phyloP scores from a whole-genome alignment of 2,888 invertebrate species.

The Lasioglossum zephyrum region DNA sequence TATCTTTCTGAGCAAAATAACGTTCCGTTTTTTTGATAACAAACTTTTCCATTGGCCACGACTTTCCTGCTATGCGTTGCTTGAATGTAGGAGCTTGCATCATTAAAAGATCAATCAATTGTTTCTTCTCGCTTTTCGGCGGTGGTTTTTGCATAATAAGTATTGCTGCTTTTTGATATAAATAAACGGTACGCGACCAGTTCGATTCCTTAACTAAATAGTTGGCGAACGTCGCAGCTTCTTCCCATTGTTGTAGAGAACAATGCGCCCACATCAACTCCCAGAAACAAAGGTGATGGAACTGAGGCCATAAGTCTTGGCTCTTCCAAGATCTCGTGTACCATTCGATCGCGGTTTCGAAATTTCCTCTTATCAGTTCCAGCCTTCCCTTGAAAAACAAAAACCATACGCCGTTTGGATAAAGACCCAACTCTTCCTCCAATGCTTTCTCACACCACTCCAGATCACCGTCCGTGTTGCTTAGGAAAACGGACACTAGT shows the following conservation, averaged over 20 bases:
- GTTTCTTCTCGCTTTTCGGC: constrained; percentile 84
- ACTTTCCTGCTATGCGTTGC: constrained; percentile 97
- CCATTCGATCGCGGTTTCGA: constrained; percentile 89
- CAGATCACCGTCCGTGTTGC: constrained; percentile 92
- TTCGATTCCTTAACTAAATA: constrained; percentile 91
- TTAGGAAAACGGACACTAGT: constrained; percentile 92
- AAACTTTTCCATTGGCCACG: constrained; percentile 98
- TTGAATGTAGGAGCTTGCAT: constrained; percentile 92
- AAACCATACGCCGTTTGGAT: constrained; percentile 95
- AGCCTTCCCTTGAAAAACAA: constrained; percentile 95
- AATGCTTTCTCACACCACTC: constrained; percentile 91
- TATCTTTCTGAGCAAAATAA: constrained; percentile 90
- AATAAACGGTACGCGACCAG: constrained; percentile 97
- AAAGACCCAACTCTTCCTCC: constrained; percentile 89
- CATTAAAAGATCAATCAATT: constrained; percentile 88
- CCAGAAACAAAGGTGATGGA: constrained; percentile 97
- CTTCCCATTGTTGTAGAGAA: constrained; percentile 90
- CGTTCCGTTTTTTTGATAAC: constrained; percentile 93
- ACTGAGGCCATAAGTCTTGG: constrained; percentile 94
- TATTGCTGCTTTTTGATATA: constrained; percentile 94
- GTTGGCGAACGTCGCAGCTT: constrained; percentile 90
- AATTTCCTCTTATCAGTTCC: constrained; percentile 92
- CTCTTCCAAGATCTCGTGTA: constrained; percentile 93
- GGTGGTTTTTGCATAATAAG: constrained; percentile 89
- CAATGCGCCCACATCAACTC: constrained; percentile 96